Percentiles rank a stretch among this genome's conserved stretches.
Evolutionary conservation across 92 coral and sea anemone genomes (phyloP).

Genomic region (Zoanthus solanderi): DNA sequence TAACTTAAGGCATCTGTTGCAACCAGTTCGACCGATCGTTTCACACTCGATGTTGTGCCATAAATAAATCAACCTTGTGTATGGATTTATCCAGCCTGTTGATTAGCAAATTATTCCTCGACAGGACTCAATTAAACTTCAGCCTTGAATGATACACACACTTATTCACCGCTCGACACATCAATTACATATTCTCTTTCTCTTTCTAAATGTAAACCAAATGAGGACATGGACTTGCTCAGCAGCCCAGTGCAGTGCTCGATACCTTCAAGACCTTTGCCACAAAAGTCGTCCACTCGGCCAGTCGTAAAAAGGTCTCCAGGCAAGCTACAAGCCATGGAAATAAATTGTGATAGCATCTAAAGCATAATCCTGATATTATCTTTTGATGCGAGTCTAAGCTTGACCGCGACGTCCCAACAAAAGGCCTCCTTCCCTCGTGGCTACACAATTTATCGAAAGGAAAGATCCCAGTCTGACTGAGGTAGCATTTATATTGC

Average conservation of each 20-base stretch:
- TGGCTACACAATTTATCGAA: slow-evolving; percentile 18
- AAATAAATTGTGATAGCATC: not conserved
- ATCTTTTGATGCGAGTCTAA: slow-evolving; percentile 40
- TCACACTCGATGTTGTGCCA: slow-evolving; percentile 49
- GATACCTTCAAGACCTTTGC: slow-evolving; percentile 1
- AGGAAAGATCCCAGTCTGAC: not conserved
- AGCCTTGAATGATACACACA: not conserved
- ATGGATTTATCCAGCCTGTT: slow-evolving; percentile 49
- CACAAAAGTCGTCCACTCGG: slow-evolving; percentile 14
- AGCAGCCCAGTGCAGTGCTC: slow-evolving; percentile 5
- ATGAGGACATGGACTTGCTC: not conserved
- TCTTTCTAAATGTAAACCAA: not conserved
- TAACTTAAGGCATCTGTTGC: too few species aligned
- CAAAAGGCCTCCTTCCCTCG: slow-evolving; percentile 12
- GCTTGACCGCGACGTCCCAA: slow-evolving; percentile 26
- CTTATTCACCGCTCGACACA: slow-evolving; percentile 21
- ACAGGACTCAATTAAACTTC: slow-evolving; percentile 27
- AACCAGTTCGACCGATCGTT: slow-evolving; percentile 29
- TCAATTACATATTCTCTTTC: not conserved
- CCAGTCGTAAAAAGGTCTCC: slow-evolving; percentile 7
- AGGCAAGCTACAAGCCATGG: not conserved
- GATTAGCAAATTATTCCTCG: slow-evolving; percentile 13
- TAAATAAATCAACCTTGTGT: slow-evolving; percentile 44
- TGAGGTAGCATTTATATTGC: slow-evolving; percentile 15
- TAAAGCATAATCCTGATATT: slow-evolving; percentile 39